phyloP scores from a whole-genome alignment of 2,888 invertebrate species.

The Mystacides longicornis region DNA sequence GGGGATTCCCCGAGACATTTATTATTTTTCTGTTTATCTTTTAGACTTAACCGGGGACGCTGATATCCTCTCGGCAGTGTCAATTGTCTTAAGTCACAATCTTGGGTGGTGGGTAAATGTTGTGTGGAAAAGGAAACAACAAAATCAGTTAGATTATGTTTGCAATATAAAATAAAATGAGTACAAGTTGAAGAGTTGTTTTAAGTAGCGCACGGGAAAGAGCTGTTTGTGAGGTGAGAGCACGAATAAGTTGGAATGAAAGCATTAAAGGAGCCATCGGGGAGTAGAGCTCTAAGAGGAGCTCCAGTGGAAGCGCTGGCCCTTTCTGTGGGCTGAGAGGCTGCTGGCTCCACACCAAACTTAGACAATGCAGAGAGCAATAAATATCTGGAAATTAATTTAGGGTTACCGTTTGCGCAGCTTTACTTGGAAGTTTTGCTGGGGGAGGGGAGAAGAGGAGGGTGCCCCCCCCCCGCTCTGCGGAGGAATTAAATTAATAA shows the following conservation, averaged over 20 bases:
- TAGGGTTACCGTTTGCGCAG: constrained; percentile 21
- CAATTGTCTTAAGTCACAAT: no score
- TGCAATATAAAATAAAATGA: no score
- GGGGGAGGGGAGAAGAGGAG: background rate
- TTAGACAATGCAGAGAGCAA: constrained; percentile 26
- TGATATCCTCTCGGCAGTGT: no score
- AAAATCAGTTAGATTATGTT: no score
- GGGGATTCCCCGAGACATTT: no score
- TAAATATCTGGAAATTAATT: constrained; percentile 26
- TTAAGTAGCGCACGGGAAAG: constrained; percentile 19
- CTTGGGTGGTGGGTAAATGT: no score
- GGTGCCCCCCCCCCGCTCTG: no score
- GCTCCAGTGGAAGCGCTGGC: background rate
- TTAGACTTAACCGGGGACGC: no score
- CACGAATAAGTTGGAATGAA: constrained; percentile 17
- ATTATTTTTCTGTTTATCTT: no score
- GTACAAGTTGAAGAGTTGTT: no score
- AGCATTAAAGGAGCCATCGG: no score
- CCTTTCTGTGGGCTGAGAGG: background rate
- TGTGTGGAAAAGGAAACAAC: no score
- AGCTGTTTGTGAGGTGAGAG: constrained; percentile 13
- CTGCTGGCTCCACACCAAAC: background rate
- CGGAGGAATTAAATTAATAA: background rate
- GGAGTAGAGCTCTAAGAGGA: constrained; percentile 11
- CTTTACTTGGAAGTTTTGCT: background rate